Conservation (phyloP, 2,113 vertebrate species). For the Rhizomys pruinosus region DNA sequence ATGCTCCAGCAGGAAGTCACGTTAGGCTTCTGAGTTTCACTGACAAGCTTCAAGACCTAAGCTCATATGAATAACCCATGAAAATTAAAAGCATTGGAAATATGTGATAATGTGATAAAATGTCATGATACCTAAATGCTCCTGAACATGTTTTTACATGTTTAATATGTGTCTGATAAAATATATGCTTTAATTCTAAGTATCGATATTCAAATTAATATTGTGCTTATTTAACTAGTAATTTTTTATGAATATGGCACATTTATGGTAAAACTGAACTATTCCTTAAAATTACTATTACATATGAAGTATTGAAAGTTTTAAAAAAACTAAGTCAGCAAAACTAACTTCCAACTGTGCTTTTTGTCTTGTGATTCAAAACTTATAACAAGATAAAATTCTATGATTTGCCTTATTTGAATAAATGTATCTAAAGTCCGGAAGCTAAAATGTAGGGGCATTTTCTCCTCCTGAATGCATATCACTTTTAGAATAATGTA, state of each 20-base stretch:
- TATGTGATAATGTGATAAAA: neutral
- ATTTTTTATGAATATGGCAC: neutral
- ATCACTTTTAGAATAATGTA: constrained; percentile 13
- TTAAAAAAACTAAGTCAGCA: constrained; percentile 33
- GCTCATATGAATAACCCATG: neutral
- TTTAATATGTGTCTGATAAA: neutral
- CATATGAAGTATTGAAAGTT: neutral
- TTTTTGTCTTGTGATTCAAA: constrained; percentile 18
- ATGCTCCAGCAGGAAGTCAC: neutral
- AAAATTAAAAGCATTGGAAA: neutral
- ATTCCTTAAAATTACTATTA: neutral
- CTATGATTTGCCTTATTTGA: neutral
- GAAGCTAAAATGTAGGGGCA: neutral
- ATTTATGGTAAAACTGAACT: neutral
- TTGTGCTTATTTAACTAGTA: neutral
- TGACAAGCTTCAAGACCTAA: neutral
- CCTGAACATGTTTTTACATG: neutral
- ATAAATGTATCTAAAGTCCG: neutral
- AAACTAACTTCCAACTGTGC: neutral
- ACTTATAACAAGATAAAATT: neutral
- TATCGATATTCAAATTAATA: neutral
- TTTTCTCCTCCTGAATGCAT: neutral
- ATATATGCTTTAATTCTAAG: neutral
- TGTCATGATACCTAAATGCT: neutral
- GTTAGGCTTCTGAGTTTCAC: neutral